Percentiles rank a stretch among this genome's conserved stretches.
phyloP scores from a whole-genome alignment of 2,113 vertebrate genomes.

The Erythrolamprus reginae region DNA sequence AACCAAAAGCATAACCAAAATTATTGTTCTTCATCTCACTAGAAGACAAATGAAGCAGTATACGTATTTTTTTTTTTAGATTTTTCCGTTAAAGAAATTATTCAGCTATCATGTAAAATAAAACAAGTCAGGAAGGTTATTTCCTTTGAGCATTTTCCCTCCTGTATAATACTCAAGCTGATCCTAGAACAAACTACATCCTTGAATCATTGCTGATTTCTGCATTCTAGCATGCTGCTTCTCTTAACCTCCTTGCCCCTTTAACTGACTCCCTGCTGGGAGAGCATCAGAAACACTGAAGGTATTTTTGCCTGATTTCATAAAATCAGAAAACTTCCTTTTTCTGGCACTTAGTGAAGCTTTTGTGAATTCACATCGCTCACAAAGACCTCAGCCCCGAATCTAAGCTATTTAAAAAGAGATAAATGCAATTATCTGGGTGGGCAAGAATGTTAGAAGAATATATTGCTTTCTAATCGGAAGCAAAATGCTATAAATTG shows the following conservation, averaged over 20 bases:
- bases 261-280: constrained; percentile 20
- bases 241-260: constrained; percentile 49
- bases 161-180: constrained; percentile 28
- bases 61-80: background rate
- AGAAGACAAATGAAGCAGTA: constrained; percentile 6
- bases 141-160: constrained; percentile 42
- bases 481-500: constrained; percentile 15
- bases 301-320: background rate
- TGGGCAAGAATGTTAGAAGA: constrained; percentile 13
- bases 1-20: constrained; percentile 5
- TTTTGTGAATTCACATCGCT: background rate
- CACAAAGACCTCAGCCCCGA: constrained; percentile 7
- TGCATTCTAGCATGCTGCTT: constrained; percentile 24
- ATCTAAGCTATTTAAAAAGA: constrained; percentile 3
- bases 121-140: constrained; percentile 32
- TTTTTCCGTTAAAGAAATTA: background rate
- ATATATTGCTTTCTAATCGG: background rate
- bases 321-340: constrained; percentile 29
- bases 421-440: background rate
- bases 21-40: background rate
- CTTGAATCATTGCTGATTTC: constrained; percentile 51
- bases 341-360: constrained; percentile 15
- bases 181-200: constrained; percentile 52
- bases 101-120: constrained; percentile 20
- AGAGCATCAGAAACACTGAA: constrained; percentile 20